phyloP scores from a whole-genome alignment of 2,797 vertebrate genomes.

The Gobio occitaniae region DNA sequence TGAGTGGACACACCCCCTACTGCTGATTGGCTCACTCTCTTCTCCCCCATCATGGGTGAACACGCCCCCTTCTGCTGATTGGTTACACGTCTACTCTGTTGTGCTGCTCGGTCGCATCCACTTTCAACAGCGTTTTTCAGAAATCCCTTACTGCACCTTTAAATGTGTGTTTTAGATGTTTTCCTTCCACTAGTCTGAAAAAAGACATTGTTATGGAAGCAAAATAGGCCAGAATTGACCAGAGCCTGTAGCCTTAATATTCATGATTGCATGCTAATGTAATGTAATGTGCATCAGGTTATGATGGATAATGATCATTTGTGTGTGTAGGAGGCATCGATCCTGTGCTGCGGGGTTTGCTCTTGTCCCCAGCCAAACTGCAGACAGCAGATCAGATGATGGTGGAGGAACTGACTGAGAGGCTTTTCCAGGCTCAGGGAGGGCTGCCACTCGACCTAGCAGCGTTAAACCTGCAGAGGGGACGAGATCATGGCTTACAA shows the following conservation, averaged over 20 bases:
- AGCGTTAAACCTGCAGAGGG: constrained; percentile 83
- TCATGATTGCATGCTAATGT: neutral
- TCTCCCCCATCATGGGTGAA: no score
- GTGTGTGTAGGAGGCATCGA: constrained; percentile 78
- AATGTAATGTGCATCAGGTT: neutral
- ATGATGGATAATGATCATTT: neutral
- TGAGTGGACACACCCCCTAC: no score
- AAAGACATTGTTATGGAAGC: neutral
- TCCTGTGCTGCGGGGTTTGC: constrained; percentile 80
- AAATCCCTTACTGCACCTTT: no score
- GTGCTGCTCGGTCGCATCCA: no score
- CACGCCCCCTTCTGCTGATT: no score
- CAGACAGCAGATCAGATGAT: constrained; percentile 85
- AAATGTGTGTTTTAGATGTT: neutral
- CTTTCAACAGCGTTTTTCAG: no score
- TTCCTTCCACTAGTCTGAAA: neutral
- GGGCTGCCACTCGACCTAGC: constrained; percentile 82
- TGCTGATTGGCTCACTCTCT: no score
- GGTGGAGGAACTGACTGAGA: constrained; percentile 85
- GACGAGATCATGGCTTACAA: constrained; percentile 82
- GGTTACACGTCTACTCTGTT: no score
- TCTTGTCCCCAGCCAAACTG: constrained; percentile 81
- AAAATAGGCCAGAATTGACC: neutral
- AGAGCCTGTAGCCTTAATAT: neutral
- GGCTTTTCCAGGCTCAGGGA: constrained; percentile 83